Evolutionary conservation across 2,888 invertebrate genomes (phyloP).

Genomic region (Bellardia pandia): DNA sequence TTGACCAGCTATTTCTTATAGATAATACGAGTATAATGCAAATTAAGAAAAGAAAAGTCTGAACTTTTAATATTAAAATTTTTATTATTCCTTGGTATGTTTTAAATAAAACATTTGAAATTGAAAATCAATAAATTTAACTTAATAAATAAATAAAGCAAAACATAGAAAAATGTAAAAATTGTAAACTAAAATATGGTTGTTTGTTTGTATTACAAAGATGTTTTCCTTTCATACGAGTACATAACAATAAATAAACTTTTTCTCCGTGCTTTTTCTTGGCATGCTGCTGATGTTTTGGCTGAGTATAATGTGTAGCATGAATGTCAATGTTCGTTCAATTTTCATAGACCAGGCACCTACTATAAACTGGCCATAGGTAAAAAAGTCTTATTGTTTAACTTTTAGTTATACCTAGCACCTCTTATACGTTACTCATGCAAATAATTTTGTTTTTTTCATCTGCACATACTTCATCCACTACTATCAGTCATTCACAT

Average conservation of each 20-base stretch:
- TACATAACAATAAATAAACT: slow-evolving; percentile 40
- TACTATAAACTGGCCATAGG: slow-evolving; percentile 57
- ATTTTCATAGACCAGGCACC: slow-evolving; percentile 50
- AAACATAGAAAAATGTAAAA: slow-evolving; percentile 33
- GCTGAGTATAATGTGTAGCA: background rate
- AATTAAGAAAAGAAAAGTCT: background rate
- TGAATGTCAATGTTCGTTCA: background rate
- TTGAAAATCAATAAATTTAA: slow-evolving; percentile 25
- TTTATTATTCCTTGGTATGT: background rate
- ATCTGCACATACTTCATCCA: slow-evolving; percentile 9
- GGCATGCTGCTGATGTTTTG: background rate
- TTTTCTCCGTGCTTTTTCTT: background rate
- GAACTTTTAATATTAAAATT: background rate
- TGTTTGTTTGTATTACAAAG: background rate
- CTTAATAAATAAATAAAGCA: slow-evolving; percentile 48
- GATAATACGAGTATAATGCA: background rate
- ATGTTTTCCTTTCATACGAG: background rate
- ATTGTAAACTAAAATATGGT: slow-evolving; percentile 9
- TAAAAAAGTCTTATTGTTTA: slow-evolving; percentile 37
- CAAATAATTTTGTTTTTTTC: background rate
- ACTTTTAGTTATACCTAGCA: slow-evolving; percentile 30
- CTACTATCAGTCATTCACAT: background rate
- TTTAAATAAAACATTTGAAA: slow-evolving; percentile 16
- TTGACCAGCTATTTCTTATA: background rate
- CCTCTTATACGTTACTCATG: slow-evolving; percentile 13